These are phyloP conservation scores for Coilia nasus DNA, from an alignment of 2,797 vertebrate genomes.

Conservation along the genomic window DNA sequence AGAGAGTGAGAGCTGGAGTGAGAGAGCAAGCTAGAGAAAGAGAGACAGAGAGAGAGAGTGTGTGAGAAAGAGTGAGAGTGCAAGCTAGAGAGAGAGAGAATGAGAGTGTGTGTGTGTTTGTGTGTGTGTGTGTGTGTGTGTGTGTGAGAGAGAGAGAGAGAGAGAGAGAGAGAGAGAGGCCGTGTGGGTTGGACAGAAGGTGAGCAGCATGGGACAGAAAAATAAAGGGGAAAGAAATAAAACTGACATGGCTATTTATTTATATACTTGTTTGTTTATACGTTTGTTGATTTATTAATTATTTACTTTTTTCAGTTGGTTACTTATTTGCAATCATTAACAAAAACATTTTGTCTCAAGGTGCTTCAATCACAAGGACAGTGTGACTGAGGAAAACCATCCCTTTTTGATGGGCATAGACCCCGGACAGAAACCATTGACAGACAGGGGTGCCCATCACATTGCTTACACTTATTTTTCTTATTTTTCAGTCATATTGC, in stretches of 20 bases:
- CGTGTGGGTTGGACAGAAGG: conserved; percentile 1
- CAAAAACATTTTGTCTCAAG: neutral
- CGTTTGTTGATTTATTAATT: neutral
- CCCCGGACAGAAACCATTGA: neutral
- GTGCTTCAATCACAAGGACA: no score
- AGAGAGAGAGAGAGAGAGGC: neutral
- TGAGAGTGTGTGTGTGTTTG: no score
- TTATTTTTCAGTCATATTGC: neutral
- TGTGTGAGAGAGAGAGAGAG: no score
- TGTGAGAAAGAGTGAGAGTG: no score
- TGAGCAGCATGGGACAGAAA: conserved; percentile 48
- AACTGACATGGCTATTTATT: neutral
- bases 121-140: no score
- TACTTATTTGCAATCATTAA: neutral
- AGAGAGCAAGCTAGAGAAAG: neutral
- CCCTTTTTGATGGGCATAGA: neutral
- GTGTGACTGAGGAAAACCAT: no score
- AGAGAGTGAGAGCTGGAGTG: no score
- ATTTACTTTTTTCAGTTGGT: neutral
- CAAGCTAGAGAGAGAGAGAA: neutral
- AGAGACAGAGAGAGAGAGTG: neutral
- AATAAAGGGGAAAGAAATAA: conserved; percentile 28
- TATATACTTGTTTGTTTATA: neutral
- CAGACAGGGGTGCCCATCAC: neutral
- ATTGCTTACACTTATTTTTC: neutral